Conservation (phyloP, 2,797 vertebrate genomes). For the Bradypodion pumilum region DNA sequence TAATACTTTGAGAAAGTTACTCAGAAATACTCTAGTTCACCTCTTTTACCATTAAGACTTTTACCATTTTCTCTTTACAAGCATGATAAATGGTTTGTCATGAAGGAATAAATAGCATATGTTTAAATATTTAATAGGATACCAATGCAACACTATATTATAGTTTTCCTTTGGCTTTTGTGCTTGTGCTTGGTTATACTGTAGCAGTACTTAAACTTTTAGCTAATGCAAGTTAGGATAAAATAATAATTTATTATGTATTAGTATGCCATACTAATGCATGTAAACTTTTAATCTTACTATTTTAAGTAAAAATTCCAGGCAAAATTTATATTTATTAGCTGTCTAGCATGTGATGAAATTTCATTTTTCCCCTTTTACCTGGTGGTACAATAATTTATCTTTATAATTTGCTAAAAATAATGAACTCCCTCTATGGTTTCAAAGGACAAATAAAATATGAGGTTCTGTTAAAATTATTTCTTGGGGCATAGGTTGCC, state of each 20-base stretch:
- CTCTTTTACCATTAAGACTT: slow-evolving; percentile 19
- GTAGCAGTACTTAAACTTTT: slow-evolving; percentile 48
- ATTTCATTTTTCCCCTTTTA: slow-evolving; percentile 20
- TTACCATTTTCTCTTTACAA: slow-evolving; percentile 50
- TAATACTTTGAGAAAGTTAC: slow-evolving; percentile 33
- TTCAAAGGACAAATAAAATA: background rate
- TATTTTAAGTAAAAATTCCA: background rate
- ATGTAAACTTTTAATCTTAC: slow-evolving; percentile 30
- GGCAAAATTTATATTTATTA: slow-evolving; percentile 56
- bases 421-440: background rate
- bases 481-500: background rate
- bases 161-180: slow-evolving; percentile 46
- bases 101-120: slow-evolving; percentile 30
- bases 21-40: background rate
- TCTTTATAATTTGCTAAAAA: slow-evolving; percentile 28
- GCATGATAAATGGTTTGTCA: slow-evolving; percentile 59
- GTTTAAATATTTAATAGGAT: slow-evolving; percentile 55
- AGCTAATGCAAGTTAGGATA: slow-evolving; percentile 25
- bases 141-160: slow-evolving; percentile 35
- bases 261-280: slow-evolving; percentile 26
- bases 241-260: slow-evolving; percentile 45
- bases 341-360: slow-evolving; percentile 44
- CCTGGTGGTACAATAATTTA: slow-evolving; percentile 40
- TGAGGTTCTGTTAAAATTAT: background rate
- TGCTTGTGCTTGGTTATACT: slow-evolving; percentile 54